phyloP scores from a whole-genome alignment of 2,113 vertebrate genomes.

The Esox niger region DNA sequence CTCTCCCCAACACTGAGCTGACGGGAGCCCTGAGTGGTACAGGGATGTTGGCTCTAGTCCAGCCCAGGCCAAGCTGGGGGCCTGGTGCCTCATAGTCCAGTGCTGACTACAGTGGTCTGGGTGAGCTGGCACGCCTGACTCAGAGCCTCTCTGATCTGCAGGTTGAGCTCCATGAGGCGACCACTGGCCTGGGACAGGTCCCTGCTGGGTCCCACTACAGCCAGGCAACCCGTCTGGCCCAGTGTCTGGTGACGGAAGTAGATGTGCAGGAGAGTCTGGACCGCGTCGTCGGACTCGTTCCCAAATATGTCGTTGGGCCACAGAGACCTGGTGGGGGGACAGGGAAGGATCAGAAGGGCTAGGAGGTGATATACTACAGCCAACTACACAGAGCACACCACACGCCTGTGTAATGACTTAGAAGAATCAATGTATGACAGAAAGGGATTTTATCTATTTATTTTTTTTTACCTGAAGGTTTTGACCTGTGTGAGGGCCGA shows the following conservation, averaged over 20 bases:
- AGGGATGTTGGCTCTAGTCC: constrained; percentile 17
- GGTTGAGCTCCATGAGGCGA: constrained; percentile 95
- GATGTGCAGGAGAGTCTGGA: constrained; percentile 92
- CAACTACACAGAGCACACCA: neutral
- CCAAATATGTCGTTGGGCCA: constrained; percentile 98
- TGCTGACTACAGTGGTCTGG: constrained; percentile 70
- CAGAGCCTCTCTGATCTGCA: constrained; percentile 93
- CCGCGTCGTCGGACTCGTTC: constrained; percentile 83
- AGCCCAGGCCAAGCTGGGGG: constrained; percentile 28
- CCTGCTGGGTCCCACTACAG: constrained; percentile 87
- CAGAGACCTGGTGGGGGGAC: constrained; percentile 72
- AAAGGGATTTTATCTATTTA: neutral
- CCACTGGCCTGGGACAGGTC: constrained; percentile 89
- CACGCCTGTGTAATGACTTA: neutral
- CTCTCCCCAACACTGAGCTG: constrained; percentile 44
- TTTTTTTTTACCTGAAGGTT: constrained; percentile 81
- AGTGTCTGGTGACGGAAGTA: constrained; percentile 97
- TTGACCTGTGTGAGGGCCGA: constrained; percentile 92
- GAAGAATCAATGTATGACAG: neutral
- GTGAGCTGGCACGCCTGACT: constrained; percentile 73
- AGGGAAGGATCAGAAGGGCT: neutral
- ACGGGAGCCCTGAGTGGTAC: constrained; percentile 36
- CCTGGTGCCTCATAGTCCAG: constrained; percentile 80
- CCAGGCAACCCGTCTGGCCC: constrained; percentile 93
- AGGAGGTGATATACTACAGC: neutral